Percentiles rank a stretch among this genome's conserved stretches.
Evolutionary conservation across 2,797 vertebrate species (phyloP).

Genomic region (Scolopax bukidnonensis): DNA sequence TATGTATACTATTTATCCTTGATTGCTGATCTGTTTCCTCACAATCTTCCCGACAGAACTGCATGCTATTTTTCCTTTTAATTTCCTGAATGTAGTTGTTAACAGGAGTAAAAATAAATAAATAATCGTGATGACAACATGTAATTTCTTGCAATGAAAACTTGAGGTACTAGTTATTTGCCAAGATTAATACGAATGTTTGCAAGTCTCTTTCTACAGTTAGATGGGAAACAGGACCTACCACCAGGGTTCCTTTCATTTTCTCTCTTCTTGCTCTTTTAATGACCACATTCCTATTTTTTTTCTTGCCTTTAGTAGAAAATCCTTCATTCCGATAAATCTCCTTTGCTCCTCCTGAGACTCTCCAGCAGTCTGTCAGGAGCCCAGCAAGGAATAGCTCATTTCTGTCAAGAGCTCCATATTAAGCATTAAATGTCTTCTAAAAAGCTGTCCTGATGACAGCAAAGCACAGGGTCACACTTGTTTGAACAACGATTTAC

Average conservation of each 20-base stretch:
- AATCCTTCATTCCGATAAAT: conserved; percentile 64
- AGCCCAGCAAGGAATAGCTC: conserved; percentile 58
- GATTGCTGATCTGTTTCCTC: neutral
- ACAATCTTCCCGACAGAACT: neutral
- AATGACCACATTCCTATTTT: neutral
- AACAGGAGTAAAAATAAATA: conserved; percentile 38
- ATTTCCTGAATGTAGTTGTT: conserved; percentile 30
- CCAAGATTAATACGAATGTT: conserved; percentile 16
- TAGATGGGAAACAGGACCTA: neutral
- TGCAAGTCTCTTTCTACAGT: conserved; percentile 26
- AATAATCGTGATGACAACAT: conserved; percentile 27
- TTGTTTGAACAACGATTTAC: conserved; percentile 23
- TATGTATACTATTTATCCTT: neutral
- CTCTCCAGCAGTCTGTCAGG: conserved; percentile 58
- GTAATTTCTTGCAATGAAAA: conserved; percentile 37
- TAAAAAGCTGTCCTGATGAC: conserved; percentile 26
- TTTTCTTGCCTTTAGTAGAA: conserved; percentile 39
- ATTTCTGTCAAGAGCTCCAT: conserved; percentile 67
- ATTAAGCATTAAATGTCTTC: conserved; percentile 56
- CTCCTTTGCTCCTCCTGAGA: conserved; percentile 56
- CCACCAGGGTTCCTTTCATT: conserved; percentile 25
- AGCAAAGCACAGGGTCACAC: neutral
- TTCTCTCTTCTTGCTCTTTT: neutral
- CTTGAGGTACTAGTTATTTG: neutral
- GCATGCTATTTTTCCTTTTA: conserved; percentile 10